These are phyloP conservation scores for Portevinia maculata DNA, from an alignment of 2,888 invertebrate genomes.

Conservation along the genomic window DNA sequence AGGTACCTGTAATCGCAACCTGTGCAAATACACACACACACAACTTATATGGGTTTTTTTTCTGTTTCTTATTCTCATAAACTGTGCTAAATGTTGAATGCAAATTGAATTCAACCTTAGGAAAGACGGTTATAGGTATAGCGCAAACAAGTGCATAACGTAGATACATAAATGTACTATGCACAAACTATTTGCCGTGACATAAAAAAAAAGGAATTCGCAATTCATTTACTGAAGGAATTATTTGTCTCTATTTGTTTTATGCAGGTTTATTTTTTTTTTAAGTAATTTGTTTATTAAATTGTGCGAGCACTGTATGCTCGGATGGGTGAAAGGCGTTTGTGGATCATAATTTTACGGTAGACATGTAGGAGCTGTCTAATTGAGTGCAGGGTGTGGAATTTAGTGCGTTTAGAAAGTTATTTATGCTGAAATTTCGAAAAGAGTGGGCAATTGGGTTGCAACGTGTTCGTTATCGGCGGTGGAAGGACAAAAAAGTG, in stretches of 20 bases:
- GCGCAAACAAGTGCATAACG: conserved; percentile 56
- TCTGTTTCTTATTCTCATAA: conserved; percentile 25
- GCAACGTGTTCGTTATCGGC: no score
- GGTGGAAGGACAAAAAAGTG: not conserved
- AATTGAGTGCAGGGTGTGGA: conserved; percentile 42
- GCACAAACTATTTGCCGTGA: conserved; percentile 60
- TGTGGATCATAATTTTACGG: conserved; percentile 22
- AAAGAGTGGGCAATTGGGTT: not conserved
- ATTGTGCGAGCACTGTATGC: not conserved
- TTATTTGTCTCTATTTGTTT: conserved; percentile 24
- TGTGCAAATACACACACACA: conserved; percentile 2
- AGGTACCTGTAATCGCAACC: conserved; percentile 22
- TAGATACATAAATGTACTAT: conserved; percentile 15
- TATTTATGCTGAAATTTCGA: not conserved
- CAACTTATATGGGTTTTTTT: not conserved
- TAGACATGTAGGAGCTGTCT: conserved; percentile 34
- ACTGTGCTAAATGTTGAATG: conserved; percentile 53
- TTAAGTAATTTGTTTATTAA: conserved; percentile 23
- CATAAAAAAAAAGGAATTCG: conserved; percentile 55
- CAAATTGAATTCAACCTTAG: conserved; percentile 65
- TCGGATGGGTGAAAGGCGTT: conserved; percentile 27
- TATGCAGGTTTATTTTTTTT: conserved; percentile 10
- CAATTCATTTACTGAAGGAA: conserved; percentile 22
- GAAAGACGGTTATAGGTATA: conserved; percentile 42
- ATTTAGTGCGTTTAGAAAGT: conserved; percentile 21